Conservation (phyloP, 2,888 invertebrate species). For the Gasteruption jaculator region DNA sequence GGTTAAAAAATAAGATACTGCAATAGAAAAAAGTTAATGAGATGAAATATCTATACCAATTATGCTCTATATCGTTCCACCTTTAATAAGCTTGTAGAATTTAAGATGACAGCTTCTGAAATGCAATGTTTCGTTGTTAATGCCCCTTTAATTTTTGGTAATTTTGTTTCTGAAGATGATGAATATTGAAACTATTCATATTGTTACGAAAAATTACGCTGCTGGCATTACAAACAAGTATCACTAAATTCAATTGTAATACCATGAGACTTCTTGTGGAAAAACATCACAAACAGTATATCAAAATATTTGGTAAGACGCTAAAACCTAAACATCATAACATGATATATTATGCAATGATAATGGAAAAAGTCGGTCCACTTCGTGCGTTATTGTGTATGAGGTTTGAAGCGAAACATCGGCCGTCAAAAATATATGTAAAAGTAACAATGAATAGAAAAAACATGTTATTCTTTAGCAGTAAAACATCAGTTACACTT, state of each 20-base stretch:
- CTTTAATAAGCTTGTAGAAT: too few species aligned
- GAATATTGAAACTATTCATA: background rate
- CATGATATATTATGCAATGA: slow-evolving; percentile 23
- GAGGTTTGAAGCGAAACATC: slow-evolving; percentile 28
- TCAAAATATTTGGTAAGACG: slow-evolving; percentile 9
- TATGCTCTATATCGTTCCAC: too few species aligned
- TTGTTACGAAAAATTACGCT: slow-evolving; percentile 6
- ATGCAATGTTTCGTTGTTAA: slow-evolving; percentile 1
- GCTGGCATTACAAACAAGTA: slow-evolving; percentile 6
- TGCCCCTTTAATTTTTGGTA: slow-evolving; percentile 11
- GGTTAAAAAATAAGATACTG: too few species aligned
- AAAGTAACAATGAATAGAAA: slow-evolving; percentile 3
- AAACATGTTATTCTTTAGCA: slow-evolving; percentile 8
- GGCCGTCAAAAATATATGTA: slow-evolving; percentile 19
- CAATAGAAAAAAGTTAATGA: too few species aligned
- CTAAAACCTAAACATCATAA: slow-evolving; percentile 26
- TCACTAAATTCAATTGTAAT: slow-evolving; percentile 11
- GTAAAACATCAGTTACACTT: slow-evolving; percentile 8
- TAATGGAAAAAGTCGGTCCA: slow-evolving; percentile 24
- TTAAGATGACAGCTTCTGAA: slow-evolving; percentile 12
- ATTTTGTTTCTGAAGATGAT: slow-evolving; percentile 7
- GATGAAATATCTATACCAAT: too few species aligned
- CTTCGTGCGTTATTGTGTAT: slow-evolving; percentile 23
- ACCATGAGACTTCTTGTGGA: background rate
- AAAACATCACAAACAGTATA: slow-evolving; percentile 10